These are phyloP conservation scores for Pyrgilauda ruficollis DNA, from an alignment of 2,113 vertebrate species.

Conservation along the genomic window DNA sequence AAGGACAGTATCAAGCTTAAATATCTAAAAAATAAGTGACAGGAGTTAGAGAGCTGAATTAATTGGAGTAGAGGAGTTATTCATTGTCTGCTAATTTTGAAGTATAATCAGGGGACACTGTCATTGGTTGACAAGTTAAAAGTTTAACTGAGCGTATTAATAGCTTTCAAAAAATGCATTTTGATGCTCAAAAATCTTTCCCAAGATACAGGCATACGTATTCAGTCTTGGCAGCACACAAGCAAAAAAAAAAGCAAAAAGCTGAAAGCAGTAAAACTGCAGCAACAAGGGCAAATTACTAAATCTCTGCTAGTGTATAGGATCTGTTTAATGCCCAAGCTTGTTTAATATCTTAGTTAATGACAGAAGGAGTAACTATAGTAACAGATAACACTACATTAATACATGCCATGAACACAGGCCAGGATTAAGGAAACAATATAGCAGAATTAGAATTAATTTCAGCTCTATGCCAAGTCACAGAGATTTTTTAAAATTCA, in stretches of 20 bases:
- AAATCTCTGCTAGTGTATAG: background rate
- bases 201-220: background rate
- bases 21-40: slow-evolving; percentile 21
- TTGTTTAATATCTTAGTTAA: background rate
- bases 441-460: background rate
- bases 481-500: background rate
- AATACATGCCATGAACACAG: background rate
- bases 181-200: slow-evolving; percentile 17
- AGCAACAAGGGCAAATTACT: background rate
- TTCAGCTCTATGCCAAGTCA: background rate
- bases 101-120: slow-evolving; percentile 52
- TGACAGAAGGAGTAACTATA: background rate
- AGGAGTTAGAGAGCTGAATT: slow-evolving; percentile 36
- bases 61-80: slow-evolving; percentile 49
- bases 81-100: slow-evolving; percentile 51
- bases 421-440: background rate
- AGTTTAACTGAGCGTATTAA: slow-evolving; percentile 41
- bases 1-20: slow-evolving; percentile 14
- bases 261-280: background rate
- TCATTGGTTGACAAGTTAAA: slow-evolving; percentile 53
- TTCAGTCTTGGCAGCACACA: background rate
- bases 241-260: background rate
- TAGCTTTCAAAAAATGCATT: slow-evolving; percentile 24
- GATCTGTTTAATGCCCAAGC: background rate
- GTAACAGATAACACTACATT: background rate